Evolutionary conservation across 2,113 vertebrate genomes (phyloP), one percentile per base, ranked within the genome.

Genomic region (Nestor notabilis): DNA sequence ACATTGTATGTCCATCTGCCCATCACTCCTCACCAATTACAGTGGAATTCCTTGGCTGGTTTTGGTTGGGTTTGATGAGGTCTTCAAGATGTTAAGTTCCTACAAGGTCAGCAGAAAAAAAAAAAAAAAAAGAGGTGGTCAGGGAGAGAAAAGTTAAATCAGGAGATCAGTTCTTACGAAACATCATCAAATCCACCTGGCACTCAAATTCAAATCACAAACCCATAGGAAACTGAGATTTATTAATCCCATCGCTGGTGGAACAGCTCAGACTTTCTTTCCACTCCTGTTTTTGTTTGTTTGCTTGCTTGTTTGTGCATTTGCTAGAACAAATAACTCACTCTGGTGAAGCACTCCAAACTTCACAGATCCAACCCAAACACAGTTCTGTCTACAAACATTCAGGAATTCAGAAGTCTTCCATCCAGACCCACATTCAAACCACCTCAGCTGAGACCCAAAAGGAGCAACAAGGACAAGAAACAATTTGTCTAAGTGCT

Each of bases 31-130:
- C 93, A 93, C 55, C 94, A 96, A 83, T 94, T 94, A 89, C 89
- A 87, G 77, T 95, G 91, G 95, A 97, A 97, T 97, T 89, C 93
- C 41, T 52, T 81, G 70, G 35, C 87, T 4, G 7, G 16, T 89
- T 96, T 90, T 58, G 17, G 55, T 76, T 82, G 77, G 63, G 47
- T 85, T 84, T 87, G 83, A 96, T 89, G 91, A 96, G 87, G 61
- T 91, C 87, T 95, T 96, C 91, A 93, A 94, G 94, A 94, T 91
- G 95, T 94, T 89, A 94, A 96, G 95, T 96, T 96, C 84, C 89
- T 93, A 79, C 47, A 82, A 93, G 93, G 95, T 96, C 95, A 94
- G 52, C 0, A 6, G 39, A n/a, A n/a, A 35, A n/a, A 52, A 50
- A 83, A 87, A 87, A 80, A 95, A 91, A 56, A 87, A 80, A 95